phyloP scores from a whole-genome alignment of 2,888 invertebrate species.

The Melanostoma mellinum region DNA sequence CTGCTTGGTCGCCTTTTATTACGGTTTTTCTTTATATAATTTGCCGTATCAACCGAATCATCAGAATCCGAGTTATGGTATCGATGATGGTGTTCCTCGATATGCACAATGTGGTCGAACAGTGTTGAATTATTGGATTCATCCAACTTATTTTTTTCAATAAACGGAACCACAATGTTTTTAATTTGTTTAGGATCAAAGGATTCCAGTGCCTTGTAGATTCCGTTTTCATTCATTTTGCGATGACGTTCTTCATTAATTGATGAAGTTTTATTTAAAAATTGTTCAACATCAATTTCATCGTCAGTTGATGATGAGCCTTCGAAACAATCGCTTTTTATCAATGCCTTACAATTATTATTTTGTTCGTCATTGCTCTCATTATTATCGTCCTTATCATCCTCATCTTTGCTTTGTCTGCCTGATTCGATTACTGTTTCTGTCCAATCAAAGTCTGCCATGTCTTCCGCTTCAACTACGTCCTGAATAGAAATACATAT shows the following conservation, averaged over 20 bases:
- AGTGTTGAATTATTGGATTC: constrained; percentile 5
- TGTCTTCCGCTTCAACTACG: constrained; percentile 14
- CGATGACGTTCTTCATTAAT: constrained; percentile 77
- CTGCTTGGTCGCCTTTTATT: constrained; percentile 67
- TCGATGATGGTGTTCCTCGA: constrained; percentile 40
- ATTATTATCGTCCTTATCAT: constrained; percentile 54
- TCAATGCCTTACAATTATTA: constrained; percentile 38
- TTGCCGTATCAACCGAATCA: constrained; percentile 78
- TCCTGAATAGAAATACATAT: neutral
- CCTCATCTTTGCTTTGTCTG: constrained; percentile 35
- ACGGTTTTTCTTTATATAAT: constrained; percentile 78
- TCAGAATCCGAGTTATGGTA: constrained; percentile 44
- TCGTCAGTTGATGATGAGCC: constrained; percentile 4
- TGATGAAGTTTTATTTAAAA: constrained; percentile 78
- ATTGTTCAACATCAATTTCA: constrained; percentile 69
- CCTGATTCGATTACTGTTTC: neutral
- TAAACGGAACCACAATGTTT: constrained; percentile 78
- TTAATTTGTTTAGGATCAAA: constrained; percentile 78
- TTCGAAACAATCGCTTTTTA: constrained; percentile 38
- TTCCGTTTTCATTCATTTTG: constrained; percentile 77
- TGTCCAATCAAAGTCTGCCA: constrained; percentile 39
- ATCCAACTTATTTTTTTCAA: constrained; percentile 57
- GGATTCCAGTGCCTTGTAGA: constrained; percentile 77
- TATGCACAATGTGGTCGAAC: constrained; percentile 40
- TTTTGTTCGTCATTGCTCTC: neutral